Percentiles rank a stretch among this genome's conserved stretches.
Evolutionary conservation across 2,888 invertebrate genomes (phyloP).

Genomic region (Camponotus fellah): DNA sequence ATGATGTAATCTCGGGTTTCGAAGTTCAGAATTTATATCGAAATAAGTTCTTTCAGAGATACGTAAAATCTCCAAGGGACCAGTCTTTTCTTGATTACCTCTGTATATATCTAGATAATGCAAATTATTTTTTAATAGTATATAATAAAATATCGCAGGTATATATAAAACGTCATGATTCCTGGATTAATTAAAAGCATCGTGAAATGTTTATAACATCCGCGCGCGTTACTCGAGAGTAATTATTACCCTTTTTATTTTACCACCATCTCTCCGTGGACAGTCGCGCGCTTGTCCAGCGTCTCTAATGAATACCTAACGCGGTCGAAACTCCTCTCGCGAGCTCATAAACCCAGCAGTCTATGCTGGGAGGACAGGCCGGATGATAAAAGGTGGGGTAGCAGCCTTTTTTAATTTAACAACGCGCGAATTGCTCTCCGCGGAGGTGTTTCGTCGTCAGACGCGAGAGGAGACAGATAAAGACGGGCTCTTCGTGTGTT

Average conservation of each 20-base stretch:
- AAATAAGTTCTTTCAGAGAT: not conserved
- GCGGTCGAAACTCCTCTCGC: slow-evolving; percentile 67
- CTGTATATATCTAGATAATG: too few species aligned
- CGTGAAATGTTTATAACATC: slow-evolving; percentile 71
- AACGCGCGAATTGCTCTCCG: slow-evolving; percentile 39
- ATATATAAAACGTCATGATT: slow-evolving; percentile 56
- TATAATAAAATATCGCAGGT: not conserved
- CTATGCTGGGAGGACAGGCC: slow-evolving; percentile 34
- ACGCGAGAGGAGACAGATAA: slow-evolving; percentile 42
- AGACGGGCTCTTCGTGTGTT: slow-evolving; percentile 36
- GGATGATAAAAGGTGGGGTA: slow-evolving; percentile 66
- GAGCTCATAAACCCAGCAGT: slow-evolving; percentile 67
- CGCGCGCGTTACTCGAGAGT: slow-evolving; percentile 52
- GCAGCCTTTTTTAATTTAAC: slow-evolving; percentile 64
- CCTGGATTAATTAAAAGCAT: slow-evolving; percentile 71
- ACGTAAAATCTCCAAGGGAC: not conserved
- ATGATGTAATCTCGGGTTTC: slow-evolving; percentile 2
- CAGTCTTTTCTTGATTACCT: not conserved
- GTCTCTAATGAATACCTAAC: slow-evolving; percentile 76
- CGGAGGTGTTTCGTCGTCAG: slow-evolving; percentile 26
- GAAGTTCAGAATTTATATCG: not conserved
- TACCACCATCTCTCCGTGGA: slow-evolving; percentile 52
- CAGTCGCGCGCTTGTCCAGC: slow-evolving; percentile 58
- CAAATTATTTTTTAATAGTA: not conserved
- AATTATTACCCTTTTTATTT: slow-evolving; percentile 69